These are phyloP conservation scores for Reinhardtius hippoglossoides DNA, from an alignment of 2,113 vertebrate genomes.

Conservation along the genomic window DNA sequence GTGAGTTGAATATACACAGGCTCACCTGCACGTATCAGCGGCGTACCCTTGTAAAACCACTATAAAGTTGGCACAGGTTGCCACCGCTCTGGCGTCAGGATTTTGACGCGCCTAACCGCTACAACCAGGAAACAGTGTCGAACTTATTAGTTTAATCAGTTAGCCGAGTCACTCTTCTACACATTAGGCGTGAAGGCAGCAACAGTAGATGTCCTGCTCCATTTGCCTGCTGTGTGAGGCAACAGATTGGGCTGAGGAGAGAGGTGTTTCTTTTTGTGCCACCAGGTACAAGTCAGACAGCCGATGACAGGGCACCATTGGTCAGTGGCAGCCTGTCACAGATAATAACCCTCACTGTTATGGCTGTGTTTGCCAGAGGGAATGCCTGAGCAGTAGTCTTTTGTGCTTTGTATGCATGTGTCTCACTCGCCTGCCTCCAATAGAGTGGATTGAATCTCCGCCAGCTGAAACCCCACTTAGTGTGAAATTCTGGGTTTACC, in stretches of 20 bases:
- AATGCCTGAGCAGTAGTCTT: conserved; percentile 26
- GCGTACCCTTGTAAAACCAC: conserved; percentile 29
- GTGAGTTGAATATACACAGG: conserved; percentile 21
- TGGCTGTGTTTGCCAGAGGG: conserved; percentile 28
- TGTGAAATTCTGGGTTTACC: neutral
- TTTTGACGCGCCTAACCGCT: conserved; percentile 20
- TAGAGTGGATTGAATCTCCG: neutral
- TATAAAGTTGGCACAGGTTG: conserved; percentile 20
- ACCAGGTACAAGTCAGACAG: conserved; percentile 38
- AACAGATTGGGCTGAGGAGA: conserved; percentile 2
- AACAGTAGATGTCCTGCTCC: conserved; percentile 11
- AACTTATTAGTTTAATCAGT: conserved; percentile 45
- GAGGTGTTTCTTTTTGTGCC: conserved; percentile 40
- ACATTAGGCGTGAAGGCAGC: conserved; percentile 7
- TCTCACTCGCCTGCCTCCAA: conserved; percentile 8
- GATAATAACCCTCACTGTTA: conserved; percentile 46
- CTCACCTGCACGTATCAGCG: conserved; percentile 14
- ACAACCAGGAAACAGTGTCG: conserved; percentile 16
- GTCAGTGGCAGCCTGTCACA: conserved; percentile 63
- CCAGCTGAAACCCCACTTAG: neutral
- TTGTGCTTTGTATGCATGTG: conserved; percentile 14
- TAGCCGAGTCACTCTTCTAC: conserved; percentile 2
- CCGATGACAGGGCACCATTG: conserved; percentile 29
- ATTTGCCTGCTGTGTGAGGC: conserved; percentile 26
- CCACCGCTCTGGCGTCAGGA: conserved; percentile 3